Conservation (phyloP, 2,113 vertebrate genomes). For the Psilopsiagon aurifrons region DNA sequence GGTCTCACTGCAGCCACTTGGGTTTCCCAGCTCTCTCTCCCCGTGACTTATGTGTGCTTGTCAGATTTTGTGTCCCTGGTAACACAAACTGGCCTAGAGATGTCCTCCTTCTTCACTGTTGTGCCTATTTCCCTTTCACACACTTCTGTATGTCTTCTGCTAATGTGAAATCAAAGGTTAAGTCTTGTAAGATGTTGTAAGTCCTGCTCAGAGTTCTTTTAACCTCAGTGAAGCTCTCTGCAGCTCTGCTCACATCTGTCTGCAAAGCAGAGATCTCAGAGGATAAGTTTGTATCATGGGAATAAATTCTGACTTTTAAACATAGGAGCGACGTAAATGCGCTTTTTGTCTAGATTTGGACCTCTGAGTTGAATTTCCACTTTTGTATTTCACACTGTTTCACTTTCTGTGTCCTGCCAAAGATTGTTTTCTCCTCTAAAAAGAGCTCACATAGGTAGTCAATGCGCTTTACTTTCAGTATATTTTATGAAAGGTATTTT, state of each 20-base stretch:
- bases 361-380: neutral
- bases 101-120: neutral
- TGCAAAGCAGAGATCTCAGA: neutral
- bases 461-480: neutral
- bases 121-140: neutral
- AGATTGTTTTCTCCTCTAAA: neutral
- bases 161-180: neutral
- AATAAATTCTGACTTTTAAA: neutral
- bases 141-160: fast-evolving
- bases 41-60: fast-evolving
- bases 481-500: neutral
- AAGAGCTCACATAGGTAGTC: neutral
- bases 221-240: neutral
- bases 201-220: neutral
- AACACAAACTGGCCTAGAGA: neutral
- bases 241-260: neutral
- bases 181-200: neutral
- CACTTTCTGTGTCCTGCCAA: neutral
- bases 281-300: neutral
- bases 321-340: neutral
- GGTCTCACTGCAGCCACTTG: neutral
- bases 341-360: neutral
- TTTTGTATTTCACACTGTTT: neutral
- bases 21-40: neutral
- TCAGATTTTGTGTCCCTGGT: fast-evolving